Base-by-base conservation (phyloP, 1,140 invertebrate genomes). In the Zaprionus africanus region DNA sequence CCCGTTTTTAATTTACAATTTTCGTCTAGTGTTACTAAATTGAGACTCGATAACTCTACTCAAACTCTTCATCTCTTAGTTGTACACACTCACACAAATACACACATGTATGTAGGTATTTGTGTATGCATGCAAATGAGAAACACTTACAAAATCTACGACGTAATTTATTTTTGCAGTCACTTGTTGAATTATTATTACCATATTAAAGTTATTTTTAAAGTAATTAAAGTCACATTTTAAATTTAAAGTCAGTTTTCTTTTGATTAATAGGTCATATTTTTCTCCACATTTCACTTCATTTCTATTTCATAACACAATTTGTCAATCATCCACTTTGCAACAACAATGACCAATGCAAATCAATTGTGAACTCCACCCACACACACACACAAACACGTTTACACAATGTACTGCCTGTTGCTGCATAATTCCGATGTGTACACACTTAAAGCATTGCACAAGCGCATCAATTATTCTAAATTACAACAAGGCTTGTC, bases 321-420 rank as follows among this genome's bases (percentile, higher is more conserved):
- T 9, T 9, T 57, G 26, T 22, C 19, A 51, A 13, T 24, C 46
- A 51, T 4, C 15, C 13, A 24, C 11, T 15, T 9, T 17, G 34
- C 43, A 34, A 63, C 22, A 41, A 34, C 34, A 36, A 38, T 53
- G 36, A 17, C 31, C 28, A 43, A 31, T 22, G 63, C 53, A 6
- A 22, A n/a, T 46, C 13, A 28, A 12, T 13, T 15, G 11, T 13
- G 41, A 66, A 66, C 64, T 66, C 64, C 64, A 66, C 64, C 64
- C 64, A 58, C 54, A 66, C 56, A 66, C 46, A 51, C 46, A 22
- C 9, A 49, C 3, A 49, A 11, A 51, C 19, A 22, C 46, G 28
- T 0, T 6, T 31, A 49, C 17, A 49, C 17, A 22, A 17, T 22
- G 17, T 5, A 22, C 46, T 51, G 46, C 46, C 46, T 51, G 56